Evolutionary conservation across 2,888 invertebrate genomes (phyloP).

Genomic region (Mellilla xanthometata): DNA sequence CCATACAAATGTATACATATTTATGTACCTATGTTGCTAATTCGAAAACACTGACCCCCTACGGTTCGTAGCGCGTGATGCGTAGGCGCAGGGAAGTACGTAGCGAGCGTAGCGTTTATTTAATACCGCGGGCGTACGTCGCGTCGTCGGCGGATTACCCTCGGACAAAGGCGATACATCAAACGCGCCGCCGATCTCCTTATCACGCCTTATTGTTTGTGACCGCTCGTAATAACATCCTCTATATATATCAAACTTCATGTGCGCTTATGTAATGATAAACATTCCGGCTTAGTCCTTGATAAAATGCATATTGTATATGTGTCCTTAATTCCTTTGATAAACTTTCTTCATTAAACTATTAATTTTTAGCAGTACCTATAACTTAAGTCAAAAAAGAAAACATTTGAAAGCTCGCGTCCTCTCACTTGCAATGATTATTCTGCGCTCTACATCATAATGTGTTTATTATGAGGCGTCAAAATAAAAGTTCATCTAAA

Average conservation of each 20-base stretch:
- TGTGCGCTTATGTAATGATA: constrained; percentile 48
- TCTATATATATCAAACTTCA: constrained; percentile 65
- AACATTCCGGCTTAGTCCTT: constrained; percentile 31
- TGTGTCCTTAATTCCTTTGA: neutral
- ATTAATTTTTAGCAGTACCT: no score
- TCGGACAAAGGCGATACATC: constrained; percentile 74
- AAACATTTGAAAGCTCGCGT: no score
- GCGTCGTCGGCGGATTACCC: constrained; percentile 54
- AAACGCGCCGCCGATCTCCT: constrained; percentile 76
- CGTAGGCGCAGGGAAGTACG: constrained; percentile 28
- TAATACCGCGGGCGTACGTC: neutral
- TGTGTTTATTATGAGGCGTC: no score
- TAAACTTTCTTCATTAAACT: neutral
- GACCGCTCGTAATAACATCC: constrained; percentile 65
- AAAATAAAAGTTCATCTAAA: no score
- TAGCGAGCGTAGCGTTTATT: constrained; percentile 8
- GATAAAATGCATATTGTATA: constrained; percentile 21
- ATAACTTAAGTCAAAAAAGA: no score
- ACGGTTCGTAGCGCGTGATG: constrained; percentile 46
- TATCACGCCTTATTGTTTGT: constrained; percentile 75
- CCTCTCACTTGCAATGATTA: no score
- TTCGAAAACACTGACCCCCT: constrained; percentile 13
- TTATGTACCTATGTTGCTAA: no score
- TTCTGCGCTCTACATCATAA: no score
- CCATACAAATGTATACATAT: no score